Conservation (phyloP, 2,888 invertebrate genomes). For the Strigamia transsilvanica region DNA sequence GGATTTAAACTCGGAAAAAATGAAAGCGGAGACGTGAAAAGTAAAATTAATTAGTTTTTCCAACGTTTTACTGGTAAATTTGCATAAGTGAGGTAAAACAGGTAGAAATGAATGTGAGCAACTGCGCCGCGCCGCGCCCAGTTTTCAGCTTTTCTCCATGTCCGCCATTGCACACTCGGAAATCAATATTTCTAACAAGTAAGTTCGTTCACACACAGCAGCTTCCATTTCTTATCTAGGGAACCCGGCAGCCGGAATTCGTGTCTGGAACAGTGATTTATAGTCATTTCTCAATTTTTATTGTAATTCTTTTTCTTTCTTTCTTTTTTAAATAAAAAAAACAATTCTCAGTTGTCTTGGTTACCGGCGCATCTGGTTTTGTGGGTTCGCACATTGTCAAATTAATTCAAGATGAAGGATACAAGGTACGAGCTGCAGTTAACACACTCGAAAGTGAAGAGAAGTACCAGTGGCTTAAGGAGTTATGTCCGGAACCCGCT, state of each 20-base stretch:
- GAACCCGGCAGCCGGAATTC: neutral
- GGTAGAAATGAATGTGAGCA: neutral
- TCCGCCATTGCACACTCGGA: neutral
- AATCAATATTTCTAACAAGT: conserved; percentile 27
- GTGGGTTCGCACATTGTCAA: conserved; percentile 67
- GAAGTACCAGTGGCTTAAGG: conserved; percentile 61
- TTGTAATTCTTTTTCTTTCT: neutral
- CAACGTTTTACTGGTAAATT: neutral
- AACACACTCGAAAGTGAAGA: conserved; percentile 64
- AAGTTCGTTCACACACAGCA: conserved; percentile 29
- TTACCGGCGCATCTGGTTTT: conserved; percentile 68
- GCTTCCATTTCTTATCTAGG: conserved; percentile 3
- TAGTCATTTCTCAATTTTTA: neutral
- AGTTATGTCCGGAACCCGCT: conserved; percentile 63
- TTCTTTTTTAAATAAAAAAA: conserved; percentile 25
- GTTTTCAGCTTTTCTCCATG: neutral
- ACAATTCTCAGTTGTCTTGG: conserved; percentile 63
- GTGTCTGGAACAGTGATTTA: neutral
- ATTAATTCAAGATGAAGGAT: conserved; percentile 66
- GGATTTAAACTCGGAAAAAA: neutral
- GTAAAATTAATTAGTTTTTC: neutral
- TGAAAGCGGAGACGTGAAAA: neutral
- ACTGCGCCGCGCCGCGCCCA: conserved; percentile 29
- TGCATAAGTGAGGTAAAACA: neutral
- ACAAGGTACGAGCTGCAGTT: conserved; percentile 67